Evolutionary conservation across 2,113 vertebrate genomes (phyloP).

Genomic region (Zonotrichia leucophrys): DNA sequence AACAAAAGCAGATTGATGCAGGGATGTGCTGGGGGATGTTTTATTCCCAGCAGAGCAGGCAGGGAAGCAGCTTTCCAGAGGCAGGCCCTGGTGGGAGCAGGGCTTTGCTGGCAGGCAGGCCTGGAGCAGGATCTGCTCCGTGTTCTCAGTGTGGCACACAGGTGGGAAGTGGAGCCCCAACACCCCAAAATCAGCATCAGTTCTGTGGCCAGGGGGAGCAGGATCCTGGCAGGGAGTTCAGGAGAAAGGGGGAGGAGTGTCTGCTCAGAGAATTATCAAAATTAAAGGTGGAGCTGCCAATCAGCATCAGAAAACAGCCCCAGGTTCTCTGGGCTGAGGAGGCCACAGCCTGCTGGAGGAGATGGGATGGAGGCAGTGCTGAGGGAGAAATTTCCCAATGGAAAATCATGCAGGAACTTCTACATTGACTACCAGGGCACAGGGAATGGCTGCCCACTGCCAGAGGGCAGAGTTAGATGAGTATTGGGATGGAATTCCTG

Average conservation of each 20-base stretch:
- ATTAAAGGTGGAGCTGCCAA: background rate
- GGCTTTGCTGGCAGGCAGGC: background rate
- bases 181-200: background rate
- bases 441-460: background rate
- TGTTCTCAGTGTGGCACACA: fast-evolving
- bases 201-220: background rate
- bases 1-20: background rate
- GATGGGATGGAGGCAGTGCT: background rate
- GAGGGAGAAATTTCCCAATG: background rate
- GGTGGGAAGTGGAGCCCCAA: background rate
- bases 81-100: background rate
- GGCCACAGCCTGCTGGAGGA: background rate
- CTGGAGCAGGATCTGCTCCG: background rate
- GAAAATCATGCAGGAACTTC: background rate
- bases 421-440: background rate
- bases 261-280: background rate
- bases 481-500: background rate
- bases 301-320: background rate
- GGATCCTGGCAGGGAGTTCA: background rate
- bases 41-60: background rate
- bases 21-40: background rate
- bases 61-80: background rate
- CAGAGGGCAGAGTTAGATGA: background rate
- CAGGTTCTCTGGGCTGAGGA: background rate
- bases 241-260: background rate